Percentiles rank a stretch among this genome's conserved stretches.
Conservation (phyloP, 2,888 invertebrate genomes). For the Nephrotoma flavescens region DNA sequence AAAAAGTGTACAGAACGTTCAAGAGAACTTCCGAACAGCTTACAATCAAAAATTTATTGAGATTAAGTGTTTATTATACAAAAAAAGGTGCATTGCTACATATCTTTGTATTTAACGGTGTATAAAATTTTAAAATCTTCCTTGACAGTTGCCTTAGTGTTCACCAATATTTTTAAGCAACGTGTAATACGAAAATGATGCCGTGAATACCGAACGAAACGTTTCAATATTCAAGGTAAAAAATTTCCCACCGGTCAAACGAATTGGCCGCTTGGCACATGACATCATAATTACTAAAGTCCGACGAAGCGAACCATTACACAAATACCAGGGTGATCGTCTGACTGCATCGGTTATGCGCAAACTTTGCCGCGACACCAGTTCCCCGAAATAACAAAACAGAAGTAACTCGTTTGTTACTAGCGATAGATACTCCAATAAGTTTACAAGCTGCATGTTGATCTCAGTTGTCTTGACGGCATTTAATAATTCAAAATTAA, state of each 20-base stretch:
- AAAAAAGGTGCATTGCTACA: no score
- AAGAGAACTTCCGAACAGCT: no score
- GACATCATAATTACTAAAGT: conserved; percentile 21
- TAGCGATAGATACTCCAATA: conserved; percentile 21
- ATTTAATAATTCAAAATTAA: no score
- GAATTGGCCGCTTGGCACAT: conserved; percentile 17
- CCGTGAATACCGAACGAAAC: conserved; percentile 10
- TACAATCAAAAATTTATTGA: no score
- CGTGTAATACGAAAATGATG: conserved; percentile 4
- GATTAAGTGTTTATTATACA: no score
- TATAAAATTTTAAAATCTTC: no score
- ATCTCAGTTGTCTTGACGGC: conserved; percentile 5
- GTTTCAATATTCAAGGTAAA: conserved; percentile 20
- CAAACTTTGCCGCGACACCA: conserved; percentile 17
- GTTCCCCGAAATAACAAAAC: conserved; percentile 23
- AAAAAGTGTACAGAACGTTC: no score
- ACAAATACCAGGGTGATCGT: conserved; percentile 22
- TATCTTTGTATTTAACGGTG: no score
- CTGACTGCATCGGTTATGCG: conserved; percentile 22
- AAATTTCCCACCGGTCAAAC: conserved; percentile 23
- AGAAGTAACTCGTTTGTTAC: conserved; percentile 22
- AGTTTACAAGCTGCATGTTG: conserved; percentile 15
- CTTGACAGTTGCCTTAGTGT: not conserved
- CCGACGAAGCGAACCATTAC: conserved; percentile 16
- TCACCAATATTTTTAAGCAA: conserved; percentile 3